Conservation (phyloP, 2,888 invertebrate genomes). For the Lochmaea capreae region DNA sequence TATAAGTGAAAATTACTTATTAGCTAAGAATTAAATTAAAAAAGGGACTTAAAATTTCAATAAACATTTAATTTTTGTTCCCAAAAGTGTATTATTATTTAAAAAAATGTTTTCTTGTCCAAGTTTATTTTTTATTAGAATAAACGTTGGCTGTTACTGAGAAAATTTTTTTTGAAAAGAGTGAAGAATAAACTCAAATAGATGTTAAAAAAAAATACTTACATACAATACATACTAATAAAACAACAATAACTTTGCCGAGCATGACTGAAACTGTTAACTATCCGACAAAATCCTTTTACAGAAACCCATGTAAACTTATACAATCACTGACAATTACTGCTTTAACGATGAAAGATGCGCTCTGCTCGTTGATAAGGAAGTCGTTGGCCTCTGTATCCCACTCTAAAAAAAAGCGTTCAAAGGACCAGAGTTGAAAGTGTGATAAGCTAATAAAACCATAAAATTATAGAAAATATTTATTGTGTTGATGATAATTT, state of each 20-base stretch:
- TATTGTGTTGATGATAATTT: conserved; percentile 23
- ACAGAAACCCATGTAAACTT: conserved; percentile 43
- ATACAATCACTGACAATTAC: conserved; percentile 44
- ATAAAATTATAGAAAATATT: conserved; percentile 33
- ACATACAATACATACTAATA: conserved; percentile 36
- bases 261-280: conserved; percentile 43
- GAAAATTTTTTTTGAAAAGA: too few species aligned
- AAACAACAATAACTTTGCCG: conserved; percentile 45
- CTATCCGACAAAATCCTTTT: conserved; percentile 28
- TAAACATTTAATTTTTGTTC: too few species aligned
- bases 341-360: conserved; percentile 47
- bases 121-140: too few species aligned
- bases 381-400: conserved; percentile 57
- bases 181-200: neutral
- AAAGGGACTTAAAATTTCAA: too few species aligned
- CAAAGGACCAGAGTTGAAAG: conserved; percentile 38
- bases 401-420: conserved; percentile 50
- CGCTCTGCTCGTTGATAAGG: conserved; percentile 54
- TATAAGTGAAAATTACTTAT: too few species aligned
- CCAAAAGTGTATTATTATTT: too few species aligned
- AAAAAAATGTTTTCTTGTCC: too few species aligned
- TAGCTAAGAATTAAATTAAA: too few species aligned
- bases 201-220: conserved; percentile 39
- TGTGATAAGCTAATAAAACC: conserved; percentile 33
- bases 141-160: too few species aligned